Percentiles rank a stretch among this genome's conserved stretches.
These are phyloP conservation scores for Eupithecia subumbrata DNA, from an alignment of 2,888 invertebrate genomes.

Conservation along the genomic window DNA sequence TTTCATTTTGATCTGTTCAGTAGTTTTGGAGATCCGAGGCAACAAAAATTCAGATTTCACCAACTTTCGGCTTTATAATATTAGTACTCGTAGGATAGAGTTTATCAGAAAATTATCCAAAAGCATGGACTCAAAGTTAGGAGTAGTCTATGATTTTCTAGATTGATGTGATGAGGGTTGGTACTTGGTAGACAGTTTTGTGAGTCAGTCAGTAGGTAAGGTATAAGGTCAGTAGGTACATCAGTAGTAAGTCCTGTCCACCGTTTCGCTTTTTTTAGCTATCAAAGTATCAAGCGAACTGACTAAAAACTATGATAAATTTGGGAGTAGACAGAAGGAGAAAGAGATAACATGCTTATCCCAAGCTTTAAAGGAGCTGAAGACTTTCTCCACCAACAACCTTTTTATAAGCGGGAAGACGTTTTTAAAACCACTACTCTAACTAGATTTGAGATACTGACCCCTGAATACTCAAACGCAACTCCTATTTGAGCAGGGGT, in stretches of 20 bases:
- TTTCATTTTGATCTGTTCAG: no score
- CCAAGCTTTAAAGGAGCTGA: background rate
- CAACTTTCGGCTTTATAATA: no score
- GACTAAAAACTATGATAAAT: background rate
- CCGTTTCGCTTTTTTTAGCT: background rate
- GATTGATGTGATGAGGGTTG: background rate
- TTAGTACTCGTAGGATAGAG: slow-evolving; percentile 19
- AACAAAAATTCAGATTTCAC: no score
- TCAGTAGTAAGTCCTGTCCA: background rate
- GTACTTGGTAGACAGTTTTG: background rate
- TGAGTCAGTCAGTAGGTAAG: background rate
- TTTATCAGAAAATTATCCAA: slow-evolving; percentile 30
- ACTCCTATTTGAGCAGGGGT: background rate
- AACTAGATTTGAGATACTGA: background rate
- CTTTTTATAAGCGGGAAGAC: background rate
- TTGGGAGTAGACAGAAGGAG: background rate
- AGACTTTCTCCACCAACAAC: background rate
- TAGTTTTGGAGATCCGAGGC: no score
- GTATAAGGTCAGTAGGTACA: background rate
- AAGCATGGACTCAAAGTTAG: background rate
- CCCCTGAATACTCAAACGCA: background rate
- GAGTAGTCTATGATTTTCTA: background rate
- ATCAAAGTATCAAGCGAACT: background rate
- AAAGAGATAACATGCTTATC: background rate
- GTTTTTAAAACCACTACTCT: background rate